Evolutionary conservation across 2,797 vertebrate species (phyloP).

Genomic region (Erithacus rubecula): DNA sequence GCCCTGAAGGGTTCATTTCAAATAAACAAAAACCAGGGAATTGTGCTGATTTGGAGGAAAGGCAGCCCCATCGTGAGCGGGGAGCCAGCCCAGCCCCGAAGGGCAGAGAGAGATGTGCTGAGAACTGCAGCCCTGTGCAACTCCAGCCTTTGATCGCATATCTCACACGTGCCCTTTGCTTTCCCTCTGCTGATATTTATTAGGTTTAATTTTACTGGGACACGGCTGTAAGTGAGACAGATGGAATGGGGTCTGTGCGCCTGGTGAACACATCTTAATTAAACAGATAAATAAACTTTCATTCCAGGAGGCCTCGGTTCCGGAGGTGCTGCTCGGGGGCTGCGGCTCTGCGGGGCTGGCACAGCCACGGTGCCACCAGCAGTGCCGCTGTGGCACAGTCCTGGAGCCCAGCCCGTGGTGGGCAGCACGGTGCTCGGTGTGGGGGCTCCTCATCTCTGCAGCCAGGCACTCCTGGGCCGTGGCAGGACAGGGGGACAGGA

Average conservation of each 20-base stretch:
- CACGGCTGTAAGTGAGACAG: slow-evolving; percentile 75
- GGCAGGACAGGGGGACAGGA: background rate
- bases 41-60: slow-evolving; percentile 33
- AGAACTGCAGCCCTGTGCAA: slow-evolving; percentile 66
- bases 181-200: slow-evolving; percentile 74
- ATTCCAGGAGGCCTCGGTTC: slow-evolving; percentile 51
- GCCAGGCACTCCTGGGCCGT: background rate
- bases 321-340: background rate
- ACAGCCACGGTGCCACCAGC: background rate
- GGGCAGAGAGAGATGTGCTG: slow-evolving; percentile 69
- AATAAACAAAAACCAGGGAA: slow-evolving; percentile 44
- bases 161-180: slow-evolving; percentile 73
- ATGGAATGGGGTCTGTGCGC: slow-evolving; percentile 68
- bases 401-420: background rate
- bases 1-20: slow-evolving; percentile 62
- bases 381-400: background rate
- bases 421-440: background rate
- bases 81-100: slow-evolving; percentile 36
- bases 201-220: slow-evolving; percentile 78
- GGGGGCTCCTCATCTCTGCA: background rate
- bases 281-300: slow-evolving; percentile 81
- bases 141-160: slow-evolving; percentile 60
- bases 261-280: slow-evolving; percentile 76
- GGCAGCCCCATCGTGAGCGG: slow-evolving; percentile 22
- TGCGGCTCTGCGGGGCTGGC: background rate